These are phyloP conservation scores for Electrophaes corylata DNA, from an alignment of 2,888 invertebrate species.

Conservation along the genomic window DNA sequence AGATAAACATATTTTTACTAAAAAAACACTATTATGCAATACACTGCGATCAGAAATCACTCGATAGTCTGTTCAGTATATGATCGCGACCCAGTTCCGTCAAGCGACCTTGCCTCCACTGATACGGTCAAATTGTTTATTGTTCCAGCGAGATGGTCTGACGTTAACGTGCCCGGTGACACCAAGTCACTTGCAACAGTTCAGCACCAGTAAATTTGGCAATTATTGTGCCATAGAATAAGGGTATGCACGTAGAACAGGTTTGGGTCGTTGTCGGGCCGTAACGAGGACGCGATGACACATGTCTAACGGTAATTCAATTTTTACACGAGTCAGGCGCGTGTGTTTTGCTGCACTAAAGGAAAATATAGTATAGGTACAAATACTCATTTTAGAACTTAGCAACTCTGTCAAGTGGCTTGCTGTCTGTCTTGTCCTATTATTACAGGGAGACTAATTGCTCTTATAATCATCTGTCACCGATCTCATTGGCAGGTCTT, in stretches of 20 bases:
- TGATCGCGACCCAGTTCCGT: constrained; percentile 17
- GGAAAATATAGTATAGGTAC: constrained; percentile 47
- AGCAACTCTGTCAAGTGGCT: background rate
- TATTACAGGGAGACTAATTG: constrained; percentile 21
- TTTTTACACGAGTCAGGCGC: constrained; percentile 58
- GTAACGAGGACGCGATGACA: constrained; percentile 80
- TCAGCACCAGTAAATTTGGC: constrained; percentile 49
- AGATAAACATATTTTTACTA: too few relatives aligned
- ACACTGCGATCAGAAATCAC: background rate
- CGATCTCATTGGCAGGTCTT: constrained; percentile 7
- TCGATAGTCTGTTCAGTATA: background rate
- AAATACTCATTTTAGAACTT: background rate
- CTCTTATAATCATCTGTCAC: constrained; percentile 2
- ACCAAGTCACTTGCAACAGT: constrained; percentile 10
- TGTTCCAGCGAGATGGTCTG: constrained; percentile 15
- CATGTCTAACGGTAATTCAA: constrained; percentile 80
- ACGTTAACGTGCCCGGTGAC: constrained; percentile 12
- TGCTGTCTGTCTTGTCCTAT: background rate
- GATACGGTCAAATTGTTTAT: constrained; percentile 21
- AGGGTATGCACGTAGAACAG: constrained; percentile 70
- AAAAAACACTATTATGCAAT: background rate
- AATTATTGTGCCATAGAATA: constrained; percentile 64
- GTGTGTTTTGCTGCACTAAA: constrained; percentile 55
- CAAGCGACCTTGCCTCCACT: constrained; percentile 19
- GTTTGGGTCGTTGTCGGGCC: constrained; percentile 62